Conservation (phyloP, 30 jellyfish, hydroid and myxozoan genomes). For the Aurelia sp. region DNA sequence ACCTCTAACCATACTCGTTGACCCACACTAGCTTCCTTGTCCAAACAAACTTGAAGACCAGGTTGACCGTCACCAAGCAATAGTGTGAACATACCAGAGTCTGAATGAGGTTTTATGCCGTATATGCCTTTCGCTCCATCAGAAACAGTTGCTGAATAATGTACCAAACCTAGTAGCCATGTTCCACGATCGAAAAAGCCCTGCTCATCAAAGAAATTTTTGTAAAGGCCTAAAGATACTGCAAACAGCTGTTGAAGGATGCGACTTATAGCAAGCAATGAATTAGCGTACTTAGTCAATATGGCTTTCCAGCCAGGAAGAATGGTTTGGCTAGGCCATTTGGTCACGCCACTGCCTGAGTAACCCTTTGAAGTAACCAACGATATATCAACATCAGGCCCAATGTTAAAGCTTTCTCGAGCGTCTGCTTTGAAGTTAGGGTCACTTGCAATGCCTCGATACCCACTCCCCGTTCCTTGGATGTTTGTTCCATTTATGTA, state of each 20-base stretch:
- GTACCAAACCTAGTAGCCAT: slow-evolving; percentile 48
- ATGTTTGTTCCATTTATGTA: slow-evolving; percentile 29
- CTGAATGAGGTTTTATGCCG: slow-evolving; percentile 63
- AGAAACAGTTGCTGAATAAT: slow-evolving; percentile 26
- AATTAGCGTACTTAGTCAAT: slow-evolving; percentile 11
- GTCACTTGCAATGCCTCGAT: slow-evolving; percentile 48
- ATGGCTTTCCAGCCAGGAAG: slow-evolving; percentile 44
- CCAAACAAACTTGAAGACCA: slow-evolving; percentile 54
- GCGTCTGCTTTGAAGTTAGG: slow-evolving; percentile 51
- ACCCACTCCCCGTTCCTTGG: slow-evolving; percentile 65
- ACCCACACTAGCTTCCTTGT: slow-evolving; percentile 6
- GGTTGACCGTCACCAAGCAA: slow-evolving; percentile 63
- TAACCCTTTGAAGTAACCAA: slow-evolving; percentile 19
- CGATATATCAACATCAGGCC: slow-evolving; percentile 24
- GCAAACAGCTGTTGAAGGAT: slow-evolving; percentile 34
- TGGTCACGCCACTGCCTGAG: slow-evolving; percentile 59
- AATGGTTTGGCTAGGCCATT: slow-evolving; percentile 35
- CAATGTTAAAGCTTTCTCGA: slow-evolving; percentile 59
- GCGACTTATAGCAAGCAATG: slow-evolving; percentile 17
- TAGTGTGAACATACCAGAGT: slow-evolving; percentile 53
- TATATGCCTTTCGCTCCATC: slow-evolving; percentile 13
- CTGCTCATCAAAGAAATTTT: slow-evolving; percentile 31
- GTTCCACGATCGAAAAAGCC: slow-evolving; percentile 43
- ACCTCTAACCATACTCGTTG: slow-evolving; percentile 54
- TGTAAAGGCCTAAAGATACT: slow-evolving; percentile 35